phyloP scores from a whole-genome alignment of 1,140 invertebrate species.

The Meloidogyne floridensis region DNA sequence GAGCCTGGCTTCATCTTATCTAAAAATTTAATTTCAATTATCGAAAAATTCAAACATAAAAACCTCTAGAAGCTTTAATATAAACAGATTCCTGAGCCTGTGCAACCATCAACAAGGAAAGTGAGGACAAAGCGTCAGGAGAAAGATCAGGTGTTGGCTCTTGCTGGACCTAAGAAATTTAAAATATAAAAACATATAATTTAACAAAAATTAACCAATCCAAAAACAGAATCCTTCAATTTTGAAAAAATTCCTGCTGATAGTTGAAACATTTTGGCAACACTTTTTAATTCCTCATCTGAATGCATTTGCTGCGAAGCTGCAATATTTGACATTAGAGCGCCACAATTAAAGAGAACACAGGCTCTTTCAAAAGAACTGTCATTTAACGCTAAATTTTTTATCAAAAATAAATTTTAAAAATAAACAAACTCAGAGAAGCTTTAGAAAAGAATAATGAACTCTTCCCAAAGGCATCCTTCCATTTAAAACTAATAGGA shows the following conservation, averaged over 20 bases:
- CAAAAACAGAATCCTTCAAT: constrained; percentile 82
- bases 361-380: constrained; percentile 86
- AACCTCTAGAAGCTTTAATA: constrained; percentile 86
- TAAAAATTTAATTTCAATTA: constrained; percentile 14
- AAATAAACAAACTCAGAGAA: constrained; percentile 75
- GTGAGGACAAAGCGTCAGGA: constrained; percentile 83
- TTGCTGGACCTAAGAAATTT: constrained; percentile 71
- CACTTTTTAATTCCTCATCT: constrained; percentile 89
- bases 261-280: constrained; percentile 84
- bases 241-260: constrained; percentile 86
- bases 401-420: constrained; percentile 30
- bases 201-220: constrained; percentile 71
- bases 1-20: constrained; percentile 82
- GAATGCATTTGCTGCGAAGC: constrained; percentile 79
- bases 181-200: neutral
- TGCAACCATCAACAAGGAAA: constrained; percentile 87
- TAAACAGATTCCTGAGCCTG: constrained; percentile 97
- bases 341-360: constrained; percentile 93
- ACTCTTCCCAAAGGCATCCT: constrained; percentile 91
- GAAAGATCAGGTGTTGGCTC: constrained; percentile 86
- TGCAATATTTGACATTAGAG: constrained; percentile 86
- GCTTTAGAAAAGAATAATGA: constrained; percentile 89
- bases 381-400: constrained; percentile 54
- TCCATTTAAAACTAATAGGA: constrained; percentile 87
- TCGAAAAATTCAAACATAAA: constrained; percentile 27